Evolutionary conservation across 2,797 vertebrate species (phyloP).

Genomic region (Myotis myotis): DNA sequence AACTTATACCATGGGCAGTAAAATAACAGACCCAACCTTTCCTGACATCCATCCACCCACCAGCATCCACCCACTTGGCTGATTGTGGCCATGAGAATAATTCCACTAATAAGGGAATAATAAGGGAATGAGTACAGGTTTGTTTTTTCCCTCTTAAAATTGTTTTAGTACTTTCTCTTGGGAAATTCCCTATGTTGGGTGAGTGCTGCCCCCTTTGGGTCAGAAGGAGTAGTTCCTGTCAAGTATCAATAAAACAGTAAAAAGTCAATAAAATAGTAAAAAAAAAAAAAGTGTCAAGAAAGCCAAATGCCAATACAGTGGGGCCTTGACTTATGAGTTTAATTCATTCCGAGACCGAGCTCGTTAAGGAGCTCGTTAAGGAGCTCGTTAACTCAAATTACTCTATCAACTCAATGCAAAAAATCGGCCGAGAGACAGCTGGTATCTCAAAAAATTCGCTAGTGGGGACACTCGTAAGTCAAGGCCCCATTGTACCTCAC

Average conservation of each 20-base stretch:
- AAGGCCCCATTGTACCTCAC: no score
- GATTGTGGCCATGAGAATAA: neutral
- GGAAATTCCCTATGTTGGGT: neutral
- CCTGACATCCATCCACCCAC: neutral
- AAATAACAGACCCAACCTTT: accelerated
- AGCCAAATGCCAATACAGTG: neutral
- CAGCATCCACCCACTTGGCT: neutral
- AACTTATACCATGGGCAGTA: neutral
- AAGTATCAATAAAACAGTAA: neutral
- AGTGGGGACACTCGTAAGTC: no score
- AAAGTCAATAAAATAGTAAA: neutral
- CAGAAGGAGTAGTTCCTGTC: neutral
- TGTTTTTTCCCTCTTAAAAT: neutral
- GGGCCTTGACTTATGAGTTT: no score
- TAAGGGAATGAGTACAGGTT: neutral
- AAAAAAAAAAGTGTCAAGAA: neutral
- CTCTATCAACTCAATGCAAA: no score
- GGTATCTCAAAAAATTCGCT: no score
- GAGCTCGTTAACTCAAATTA: no score
- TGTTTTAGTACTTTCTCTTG: neutral
- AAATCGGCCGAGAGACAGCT: no score
- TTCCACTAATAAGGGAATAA: accelerated
- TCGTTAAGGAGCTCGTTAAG: no score
- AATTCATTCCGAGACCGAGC: no score
- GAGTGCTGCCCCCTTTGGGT: slow-evolving; percentile 66